These are phyloP conservation scores for Sebastes dallii DNA, from an alignment of 2,797 vertebrate genomes.

Conservation along the genomic window DNA sequence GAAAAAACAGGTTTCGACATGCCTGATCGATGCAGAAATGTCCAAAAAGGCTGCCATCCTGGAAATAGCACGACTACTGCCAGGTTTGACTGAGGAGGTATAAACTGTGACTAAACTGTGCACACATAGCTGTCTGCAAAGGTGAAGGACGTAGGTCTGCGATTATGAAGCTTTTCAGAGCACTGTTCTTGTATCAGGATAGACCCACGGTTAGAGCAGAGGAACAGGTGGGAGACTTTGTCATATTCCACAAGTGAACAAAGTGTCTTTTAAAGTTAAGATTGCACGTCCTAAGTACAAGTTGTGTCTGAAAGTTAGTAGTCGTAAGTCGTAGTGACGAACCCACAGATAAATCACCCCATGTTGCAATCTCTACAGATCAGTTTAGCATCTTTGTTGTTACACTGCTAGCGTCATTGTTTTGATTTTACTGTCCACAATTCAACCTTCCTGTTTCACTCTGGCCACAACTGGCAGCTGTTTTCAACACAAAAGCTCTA, in stretches of 20 bases:
- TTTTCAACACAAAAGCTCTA: background rate
- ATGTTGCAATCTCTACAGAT: background rate
- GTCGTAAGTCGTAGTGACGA: background rate
- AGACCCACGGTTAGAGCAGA: background rate
- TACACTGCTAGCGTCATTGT: too few species aligned
- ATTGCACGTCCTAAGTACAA: background rate
- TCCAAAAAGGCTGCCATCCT: constrained; percentile 18
- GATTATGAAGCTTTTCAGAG: constrained; percentile 1
- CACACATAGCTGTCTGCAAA: constrained; percentile 38
- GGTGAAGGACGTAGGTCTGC: constrained; percentile 2
- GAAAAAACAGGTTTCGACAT: constrained; percentile 40
- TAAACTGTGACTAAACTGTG: constrained; percentile 52
- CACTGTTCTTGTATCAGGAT: constrained; percentile 10
- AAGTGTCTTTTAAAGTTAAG: background rate
- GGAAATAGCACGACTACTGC: constrained; percentile 26
- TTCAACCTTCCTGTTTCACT: background rate
- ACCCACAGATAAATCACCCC: background rate
- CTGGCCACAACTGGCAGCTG: background rate
- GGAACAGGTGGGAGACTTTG: background rate
- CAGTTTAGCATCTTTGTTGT: background rate
- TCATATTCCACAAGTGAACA: background rate
- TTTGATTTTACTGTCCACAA: too few species aligned
- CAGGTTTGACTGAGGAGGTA: constrained; percentile 37
- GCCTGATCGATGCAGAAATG: constrained; percentile 1
- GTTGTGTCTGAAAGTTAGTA: background rate